Conservation (phyloP, 2,888 invertebrate species). For the Tuta absoluta region DNA sequence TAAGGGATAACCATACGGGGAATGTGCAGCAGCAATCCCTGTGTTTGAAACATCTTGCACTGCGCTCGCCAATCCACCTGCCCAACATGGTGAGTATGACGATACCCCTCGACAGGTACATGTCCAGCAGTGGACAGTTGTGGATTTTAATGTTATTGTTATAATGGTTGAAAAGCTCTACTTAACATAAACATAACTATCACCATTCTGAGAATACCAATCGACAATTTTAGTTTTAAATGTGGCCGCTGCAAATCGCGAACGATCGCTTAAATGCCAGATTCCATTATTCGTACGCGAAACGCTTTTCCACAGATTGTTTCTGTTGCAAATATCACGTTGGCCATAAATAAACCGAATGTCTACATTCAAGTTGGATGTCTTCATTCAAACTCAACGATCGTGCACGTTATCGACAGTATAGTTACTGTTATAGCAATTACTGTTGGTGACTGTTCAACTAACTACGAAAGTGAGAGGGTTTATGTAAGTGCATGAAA, state of each 20-base stretch:
- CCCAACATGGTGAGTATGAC: too few relatives aligned
- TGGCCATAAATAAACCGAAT: conserved; percentile 39
- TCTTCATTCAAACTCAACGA: conserved; percentile 40
- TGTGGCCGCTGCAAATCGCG: conserved; percentile 5
- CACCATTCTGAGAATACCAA: too few relatives aligned
- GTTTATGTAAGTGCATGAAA: not conserved
- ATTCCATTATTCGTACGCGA: conserved; percentile 20
- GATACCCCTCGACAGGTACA: too few relatives aligned
- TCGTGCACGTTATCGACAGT: conserved; percentile 6
- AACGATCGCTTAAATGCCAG: conserved; percentile 26
- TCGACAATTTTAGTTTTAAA: not conserved
- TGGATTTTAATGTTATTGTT: too few relatives aligned
- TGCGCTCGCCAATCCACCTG: too few relatives aligned
- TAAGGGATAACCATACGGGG: too few relatives aligned
- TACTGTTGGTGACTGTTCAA: conserved; percentile 32
- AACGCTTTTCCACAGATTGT: conserved; percentile 23
- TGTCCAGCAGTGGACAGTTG: too few relatives aligned
- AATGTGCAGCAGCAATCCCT: too few relatives aligned
- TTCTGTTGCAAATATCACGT: conserved; percentile 23
- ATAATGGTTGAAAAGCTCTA: too few relatives aligned
- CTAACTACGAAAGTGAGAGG: not conserved
- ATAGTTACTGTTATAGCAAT: conserved; percentile 42
- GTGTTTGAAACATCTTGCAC: too few relatives aligned
- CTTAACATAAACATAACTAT: too few relatives aligned
- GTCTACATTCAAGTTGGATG: conserved; percentile 42